Conservation (phyloP, 2,113 vertebrate genomes). For the Elachura formosa region DNA sequence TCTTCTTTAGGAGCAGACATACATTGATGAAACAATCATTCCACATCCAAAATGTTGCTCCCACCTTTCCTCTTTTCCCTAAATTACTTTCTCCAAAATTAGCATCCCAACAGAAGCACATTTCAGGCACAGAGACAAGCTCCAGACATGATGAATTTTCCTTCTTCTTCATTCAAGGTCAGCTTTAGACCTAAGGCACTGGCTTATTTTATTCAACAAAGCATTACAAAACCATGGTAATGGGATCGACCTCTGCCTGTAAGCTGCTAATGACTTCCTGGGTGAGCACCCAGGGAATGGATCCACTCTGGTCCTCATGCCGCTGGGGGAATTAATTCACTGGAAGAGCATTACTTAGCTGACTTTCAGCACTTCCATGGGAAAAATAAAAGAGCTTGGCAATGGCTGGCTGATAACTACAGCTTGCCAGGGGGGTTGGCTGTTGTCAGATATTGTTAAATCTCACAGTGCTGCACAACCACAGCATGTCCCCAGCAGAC, state of each 20-base stretch:
- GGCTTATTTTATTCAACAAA: constrained; percentile 15
- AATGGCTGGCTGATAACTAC: background rate
- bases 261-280: constrained; percentile 47
- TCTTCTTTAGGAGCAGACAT: background rate
- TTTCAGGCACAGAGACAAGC: background rate
- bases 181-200: background rate
- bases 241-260: constrained; percentile 42
- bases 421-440: background rate
- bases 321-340: background rate
- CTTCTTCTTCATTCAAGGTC: constrained; percentile 5
- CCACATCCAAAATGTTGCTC: background rate
- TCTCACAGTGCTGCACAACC: background rate
- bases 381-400: background rate
- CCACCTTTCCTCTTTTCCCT: background rate
- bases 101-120: background rate
- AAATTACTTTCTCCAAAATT: background rate
- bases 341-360: background rate
- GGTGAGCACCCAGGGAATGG: constrained; percentile 33
- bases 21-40: background rate
- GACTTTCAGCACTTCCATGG: background rate
- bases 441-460: constrained; percentile 39
- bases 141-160: background rate
- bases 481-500: background rate
- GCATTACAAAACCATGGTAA: background rate
- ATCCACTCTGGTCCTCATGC: background rate